Base-by-base conservation (phyloP, 2,888 invertebrate species). In the Oscheius sp. region DNA sequence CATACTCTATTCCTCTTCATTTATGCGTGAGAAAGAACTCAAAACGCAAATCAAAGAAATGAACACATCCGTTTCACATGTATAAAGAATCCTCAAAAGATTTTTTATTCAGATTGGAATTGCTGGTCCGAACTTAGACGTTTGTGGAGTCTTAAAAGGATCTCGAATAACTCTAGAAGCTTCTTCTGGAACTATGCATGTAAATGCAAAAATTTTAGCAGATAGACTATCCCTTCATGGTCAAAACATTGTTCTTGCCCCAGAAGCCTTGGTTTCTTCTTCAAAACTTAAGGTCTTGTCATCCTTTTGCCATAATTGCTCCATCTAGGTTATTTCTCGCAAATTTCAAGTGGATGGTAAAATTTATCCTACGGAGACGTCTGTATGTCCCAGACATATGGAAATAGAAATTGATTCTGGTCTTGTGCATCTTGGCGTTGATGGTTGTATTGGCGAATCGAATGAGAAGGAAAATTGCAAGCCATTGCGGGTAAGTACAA, bases 111-210 rank as follows among this genome's bases (percentile, higher is more conserved):
- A 77, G 77, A 45, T 78, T 17, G 68, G 71, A 22, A 75, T 77
- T 17, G 75, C 77, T 20, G 79, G 75, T 17, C 71, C 79, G 12
- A 79, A 79, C 71, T 24, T 79, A 61, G 77, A 79, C 62, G 77
- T 79, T 4, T 70, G 57, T 28, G 79, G 79, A 30, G 68, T 70
- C 4, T 56, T 79, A 9, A 74, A 72, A 66, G 77, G 73, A 8
- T 66, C 68, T 32, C 69, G 73, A 38, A 33, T 79, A 63, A 76
- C 74, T 2, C 66, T 79, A 12, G 79, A 79, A 63, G 69, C 74
- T 38, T 75, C 79, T 5, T 68, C 74, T 14, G 79, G 78, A 8
- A 77, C 79, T 2, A 73, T 79, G 73, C 77, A 77, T 64, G 70
- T 79, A 20, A 75, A 79, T 61, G 79, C 77, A 1, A 71, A 68